Percentiles rank a stretch among this genome's conserved stretches.
Conservation (phyloP, 1,140 invertebrate genomes). For the Hyles vespertilio region DNA sequence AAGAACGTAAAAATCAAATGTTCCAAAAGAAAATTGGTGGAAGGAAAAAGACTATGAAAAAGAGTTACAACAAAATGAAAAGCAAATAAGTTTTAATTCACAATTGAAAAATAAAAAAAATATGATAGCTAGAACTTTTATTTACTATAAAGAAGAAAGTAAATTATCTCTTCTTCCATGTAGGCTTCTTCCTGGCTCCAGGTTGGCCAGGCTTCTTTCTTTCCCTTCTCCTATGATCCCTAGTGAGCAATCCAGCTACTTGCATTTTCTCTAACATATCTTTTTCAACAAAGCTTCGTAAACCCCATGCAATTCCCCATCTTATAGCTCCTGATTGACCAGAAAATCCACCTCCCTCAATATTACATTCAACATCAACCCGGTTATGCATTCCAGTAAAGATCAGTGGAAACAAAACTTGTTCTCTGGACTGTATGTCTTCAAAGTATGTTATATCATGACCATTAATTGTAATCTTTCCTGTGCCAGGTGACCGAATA, state of each 20-base stretch:
- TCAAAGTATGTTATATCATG: slow-evolving; percentile 86
- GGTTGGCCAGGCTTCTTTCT: slow-evolving; percentile 96
- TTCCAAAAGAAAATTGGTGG: slow-evolving; percentile 72
- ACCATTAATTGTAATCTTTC: slow-evolving; percentile 89
- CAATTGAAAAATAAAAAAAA: background rate
- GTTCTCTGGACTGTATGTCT: slow-evolving; percentile 82
- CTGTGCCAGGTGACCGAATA: slow-evolving; percentile 85
- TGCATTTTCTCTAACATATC: slow-evolving; percentile 90
- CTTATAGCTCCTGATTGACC: slow-evolving; percentile 91
- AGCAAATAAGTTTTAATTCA: slow-evolving; percentile 10
- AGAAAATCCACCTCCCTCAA: slow-evolving; percentile 81
- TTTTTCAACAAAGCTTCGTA: slow-evolving; percentile 88
- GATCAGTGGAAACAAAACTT: slow-evolving; percentile 91
- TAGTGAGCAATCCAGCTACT: slow-evolving; percentile 93
- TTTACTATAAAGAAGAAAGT: slow-evolving; percentile 6
- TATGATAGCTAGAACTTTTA: slow-evolving; percentile 10
- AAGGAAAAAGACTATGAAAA: slow-evolving; percentile 56
- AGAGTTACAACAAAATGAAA: slow-evolving; percentile 48
- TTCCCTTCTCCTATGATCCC: slow-evolving; percentile 87
- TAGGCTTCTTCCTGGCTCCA: slow-evolving; percentile 93
- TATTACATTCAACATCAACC: slow-evolving; percentile 90
- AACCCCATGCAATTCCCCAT: slow-evolving; percentile 86
- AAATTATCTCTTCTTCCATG: slow-evolving; percentile 93
- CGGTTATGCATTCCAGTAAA: slow-evolving; percentile 84
- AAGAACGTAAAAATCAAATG: slow-evolving; percentile 74